phyloP scores from a whole-genome alignment of 2,797 vertebrate genomes.

The Enteromius anoplus region DNA sequence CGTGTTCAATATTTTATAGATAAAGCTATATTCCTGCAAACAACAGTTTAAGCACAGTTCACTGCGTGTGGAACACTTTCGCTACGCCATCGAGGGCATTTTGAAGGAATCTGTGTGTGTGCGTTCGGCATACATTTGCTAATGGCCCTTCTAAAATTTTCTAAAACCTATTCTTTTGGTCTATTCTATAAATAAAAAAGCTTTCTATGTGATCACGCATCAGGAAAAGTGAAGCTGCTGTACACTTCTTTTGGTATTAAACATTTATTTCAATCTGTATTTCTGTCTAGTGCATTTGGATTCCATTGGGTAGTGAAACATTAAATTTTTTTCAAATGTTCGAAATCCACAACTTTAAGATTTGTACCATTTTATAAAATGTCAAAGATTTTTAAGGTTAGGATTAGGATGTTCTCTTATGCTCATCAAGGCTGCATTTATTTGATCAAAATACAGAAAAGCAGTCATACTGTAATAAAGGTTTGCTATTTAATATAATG shows the following conservation, averaged over 20 bases:
- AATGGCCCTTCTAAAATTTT: conserved; percentile 3
- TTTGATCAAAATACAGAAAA: not conserved
- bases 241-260: conserved; percentile 36
- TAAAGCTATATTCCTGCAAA: conserved; percentile 74
- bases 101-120: conserved; percentile 19
- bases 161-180: conserved; percentile 21
- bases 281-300: not conserved
- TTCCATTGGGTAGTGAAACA: not conserved
- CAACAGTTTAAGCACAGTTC: conserved; percentile 78
- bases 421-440: not conserved
- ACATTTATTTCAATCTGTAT: conserved; percentile 23
- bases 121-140: not conserved
- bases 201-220: conserved; percentile 4
- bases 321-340: not conserved
- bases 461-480: not conserved
- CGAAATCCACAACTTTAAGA: not conserved
- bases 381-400: not conserved
- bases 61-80: conserved; percentile 64
- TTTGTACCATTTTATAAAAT: not conserved
- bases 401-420: not conserved
- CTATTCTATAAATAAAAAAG: conserved; percentile 54
- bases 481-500: not conserved
- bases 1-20: conserved; percentile 77
- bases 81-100: conserved; percentile 10
- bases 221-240: conserved; percentile 16